These are phyloP conservation scores for Pachycephala philippinensis DNA, from an alignment of 2,113 vertebrate species.

Conservation along the genomic window DNA sequence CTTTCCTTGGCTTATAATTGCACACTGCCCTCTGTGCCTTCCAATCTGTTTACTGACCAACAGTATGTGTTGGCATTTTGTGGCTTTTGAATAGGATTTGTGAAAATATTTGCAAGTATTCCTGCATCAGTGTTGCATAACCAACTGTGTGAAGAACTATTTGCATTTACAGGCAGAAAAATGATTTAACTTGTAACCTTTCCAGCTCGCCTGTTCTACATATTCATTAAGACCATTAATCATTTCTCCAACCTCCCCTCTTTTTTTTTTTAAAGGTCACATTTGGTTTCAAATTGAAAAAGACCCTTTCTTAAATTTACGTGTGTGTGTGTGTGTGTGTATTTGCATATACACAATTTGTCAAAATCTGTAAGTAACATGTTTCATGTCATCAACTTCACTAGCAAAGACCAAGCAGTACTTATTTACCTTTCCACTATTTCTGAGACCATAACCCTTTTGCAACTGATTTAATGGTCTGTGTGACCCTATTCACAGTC, in stretches of 20 bases:
- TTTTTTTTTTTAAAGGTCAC: conserved; percentile 17
- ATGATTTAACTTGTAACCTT: conserved; percentile 37
- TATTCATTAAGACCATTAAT: conserved; percentile 54
- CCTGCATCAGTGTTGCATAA: neutral
- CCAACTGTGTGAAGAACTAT: neutral
- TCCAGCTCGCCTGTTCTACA: conserved; percentile 18
- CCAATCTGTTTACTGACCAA: conserved; percentile 1
- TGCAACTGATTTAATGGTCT: neutral
- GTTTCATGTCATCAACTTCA: neutral
- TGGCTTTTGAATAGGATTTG: neutral
- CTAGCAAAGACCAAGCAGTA: neutral
- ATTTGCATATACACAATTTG: neutral
- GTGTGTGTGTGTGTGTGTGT: no score
- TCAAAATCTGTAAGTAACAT: neutral
- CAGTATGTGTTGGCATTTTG: neutral
- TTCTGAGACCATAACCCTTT: neutral
- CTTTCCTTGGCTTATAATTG: neutral
- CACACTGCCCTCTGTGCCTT: conserved; percentile 34
- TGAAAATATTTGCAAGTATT: conserved; percentile 59
- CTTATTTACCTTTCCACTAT: neutral
- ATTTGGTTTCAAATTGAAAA: conserved; percentile 4
- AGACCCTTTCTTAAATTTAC: neutral
- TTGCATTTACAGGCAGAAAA: conserved; percentile 41
- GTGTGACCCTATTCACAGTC: neutral
- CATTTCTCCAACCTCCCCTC: neutral